Percentiles rank a stretch among this genome's conserved stretches.
Evolutionary conservation across 2,797 vertebrate genomes (phyloP).

Genomic region (Oryzias dopingdopingensis): DNA sequence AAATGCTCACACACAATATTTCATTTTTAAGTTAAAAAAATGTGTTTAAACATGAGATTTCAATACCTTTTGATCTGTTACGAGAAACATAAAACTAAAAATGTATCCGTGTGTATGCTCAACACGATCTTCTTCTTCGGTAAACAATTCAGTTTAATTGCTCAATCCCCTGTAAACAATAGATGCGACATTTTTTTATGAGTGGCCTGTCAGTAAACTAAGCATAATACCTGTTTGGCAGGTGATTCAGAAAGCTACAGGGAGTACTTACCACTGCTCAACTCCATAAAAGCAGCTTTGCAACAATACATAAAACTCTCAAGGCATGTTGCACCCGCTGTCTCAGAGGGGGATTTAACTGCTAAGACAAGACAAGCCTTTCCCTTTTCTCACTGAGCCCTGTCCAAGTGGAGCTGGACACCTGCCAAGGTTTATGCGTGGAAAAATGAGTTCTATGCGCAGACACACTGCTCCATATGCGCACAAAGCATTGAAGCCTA

Average conservation of each 20-base stretch:
- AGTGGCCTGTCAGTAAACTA: conserved; percentile 26
- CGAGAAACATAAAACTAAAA: too few relatives aligned
- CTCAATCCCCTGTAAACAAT: conserved; percentile 32
- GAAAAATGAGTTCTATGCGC: conserved; percentile 28
- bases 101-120: background rate
- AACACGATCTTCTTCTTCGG: background rate
- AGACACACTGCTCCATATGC: background rate
- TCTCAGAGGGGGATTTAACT: conserved; percentile 69
- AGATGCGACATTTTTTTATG: conserved; percentile 6
- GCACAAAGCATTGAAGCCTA: background rate
- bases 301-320: conserved; percentile 71
- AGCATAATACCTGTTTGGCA: conserved; percentile 60
- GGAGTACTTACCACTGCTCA: conserved; percentile 54
- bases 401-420: conserved; percentile 68
- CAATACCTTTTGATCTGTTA: too few relatives aligned
- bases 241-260: conserved; percentile 44
- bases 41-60: too few relatives aligned
- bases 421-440: conserved; percentile 51
- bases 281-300: conserved; percentile 58
- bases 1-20: background rate
- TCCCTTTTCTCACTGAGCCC: conserved; percentile 52
- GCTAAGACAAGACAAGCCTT: conserved; percentile 65
- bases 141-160: conserved; percentile 17
- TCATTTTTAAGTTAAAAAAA: too few relatives aligned
- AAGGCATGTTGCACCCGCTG: conserved; percentile 45